Evolutionary conservation across 1,140 invertebrate genomes (phyloP).

Genomic region (Bemisia tabaci): DNA sequence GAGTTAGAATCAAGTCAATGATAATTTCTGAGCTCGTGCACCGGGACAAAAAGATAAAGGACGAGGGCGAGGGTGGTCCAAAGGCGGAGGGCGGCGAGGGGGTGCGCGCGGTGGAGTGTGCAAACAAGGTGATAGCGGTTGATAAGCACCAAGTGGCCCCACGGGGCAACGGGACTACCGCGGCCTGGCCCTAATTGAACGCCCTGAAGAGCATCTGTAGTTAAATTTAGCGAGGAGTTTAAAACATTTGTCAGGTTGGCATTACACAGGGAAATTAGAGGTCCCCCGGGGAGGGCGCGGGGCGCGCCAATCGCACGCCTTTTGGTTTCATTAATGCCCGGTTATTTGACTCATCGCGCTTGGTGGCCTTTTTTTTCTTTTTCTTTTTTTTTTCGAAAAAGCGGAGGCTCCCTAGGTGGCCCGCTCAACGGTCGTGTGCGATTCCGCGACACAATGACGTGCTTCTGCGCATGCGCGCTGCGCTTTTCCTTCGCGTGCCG

Average conservation of each 20-base stretch:
- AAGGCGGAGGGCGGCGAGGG: too few relatives aligned
- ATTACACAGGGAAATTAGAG: not conserved
- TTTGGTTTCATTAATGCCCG: not conserved
- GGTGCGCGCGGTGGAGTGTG: not conserved
- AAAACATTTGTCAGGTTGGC: not conserved
- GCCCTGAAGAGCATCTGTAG: not conserved
- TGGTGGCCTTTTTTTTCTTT: not conserved
- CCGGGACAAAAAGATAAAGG: not conserved
- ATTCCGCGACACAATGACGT: too few relatives aligned
- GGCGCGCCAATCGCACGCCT: not conserved
- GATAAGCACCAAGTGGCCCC: not conserved
- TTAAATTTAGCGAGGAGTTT: not conserved
- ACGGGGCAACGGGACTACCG: not conserved
- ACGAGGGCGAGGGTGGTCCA: too few relatives aligned
- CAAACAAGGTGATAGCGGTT: not conserved
- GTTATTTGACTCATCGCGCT: not conserved
- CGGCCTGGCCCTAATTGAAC: not conserved
- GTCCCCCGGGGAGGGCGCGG: not conserved
- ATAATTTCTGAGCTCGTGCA: not conserved
- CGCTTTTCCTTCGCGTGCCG: too few relatives aligned
- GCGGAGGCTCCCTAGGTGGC: not conserved
- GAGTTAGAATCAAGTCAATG: not conserved
- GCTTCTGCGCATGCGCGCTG: too few relatives aligned
- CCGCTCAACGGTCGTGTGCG: not conserved
- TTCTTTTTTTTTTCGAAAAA: not conserved